A percentile compares a stretch with the other conserved stretches of the same genome.
phyloP scores from a whole-genome alignment of 2,888 invertebrate genomes.

The Apotomis betuletana region DNA sequence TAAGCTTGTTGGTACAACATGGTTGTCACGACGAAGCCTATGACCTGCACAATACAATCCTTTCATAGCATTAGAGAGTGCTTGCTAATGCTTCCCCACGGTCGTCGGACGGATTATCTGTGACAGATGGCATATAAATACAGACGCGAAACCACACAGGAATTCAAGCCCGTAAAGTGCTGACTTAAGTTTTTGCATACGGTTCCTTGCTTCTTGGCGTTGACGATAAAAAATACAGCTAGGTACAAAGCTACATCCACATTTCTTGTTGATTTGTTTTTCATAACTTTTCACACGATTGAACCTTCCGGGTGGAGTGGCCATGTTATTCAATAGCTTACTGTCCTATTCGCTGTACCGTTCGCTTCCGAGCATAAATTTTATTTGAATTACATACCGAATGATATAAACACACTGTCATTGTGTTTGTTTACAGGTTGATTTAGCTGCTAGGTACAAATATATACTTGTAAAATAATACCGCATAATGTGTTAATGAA shows the following conservation, averaged over 20 bases:
- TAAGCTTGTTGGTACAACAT: slow-evolving; percentile 58
- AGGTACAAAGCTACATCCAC: neutral
- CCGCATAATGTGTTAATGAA: no score
- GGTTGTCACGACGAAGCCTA: slow-evolving; percentile 63
- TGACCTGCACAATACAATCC: slow-evolving; percentile 66
- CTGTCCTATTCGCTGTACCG: slow-evolving; percentile 28
- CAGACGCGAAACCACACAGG: slow-evolving; percentile 44
- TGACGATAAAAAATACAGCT: slow-evolving; percentile 8
- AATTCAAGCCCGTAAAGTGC: slow-evolving; percentile 66
- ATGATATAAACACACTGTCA: neutral
- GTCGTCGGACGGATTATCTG: slow-evolving; percentile 52
- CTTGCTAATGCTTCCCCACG: slow-evolving; percentile 62
- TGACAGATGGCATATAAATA: slow-evolving; percentile 49
- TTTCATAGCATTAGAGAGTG: slow-evolving; percentile 65
- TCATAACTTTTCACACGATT: slow-evolving; percentile 29
- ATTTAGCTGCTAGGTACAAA: neutral
- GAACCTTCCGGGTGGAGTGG: slow-evolving; percentile 24
- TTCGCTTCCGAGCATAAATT: slow-evolving; percentile 26
- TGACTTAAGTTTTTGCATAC: slow-evolving; percentile 46
- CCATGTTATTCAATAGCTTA: slow-evolving; percentile 31
- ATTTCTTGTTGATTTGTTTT: slow-evolving; percentile 28
- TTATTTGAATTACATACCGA: neutral
- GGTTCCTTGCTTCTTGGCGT: slow-evolving; percentile 5
- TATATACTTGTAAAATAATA: no score
- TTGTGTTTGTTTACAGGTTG: neutral